Evolutionary conservation across 2,888 invertebrate species (phyloP), one percentile per base, ranked within the genome.

Genomic region (Papilio gigon): DNA sequence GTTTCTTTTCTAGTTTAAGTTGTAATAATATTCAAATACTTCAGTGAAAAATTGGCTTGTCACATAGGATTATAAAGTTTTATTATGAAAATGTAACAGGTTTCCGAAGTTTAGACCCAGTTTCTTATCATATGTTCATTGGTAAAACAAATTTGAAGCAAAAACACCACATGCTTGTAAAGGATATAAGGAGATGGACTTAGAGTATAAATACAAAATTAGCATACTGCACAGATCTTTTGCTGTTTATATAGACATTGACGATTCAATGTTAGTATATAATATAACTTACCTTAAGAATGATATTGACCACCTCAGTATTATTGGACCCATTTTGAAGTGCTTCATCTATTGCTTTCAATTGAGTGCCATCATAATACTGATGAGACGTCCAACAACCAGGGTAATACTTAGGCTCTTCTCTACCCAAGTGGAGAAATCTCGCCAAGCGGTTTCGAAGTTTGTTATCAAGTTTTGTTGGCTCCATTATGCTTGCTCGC

Each of bases 381-480:
- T 92, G 88, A 71, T 93, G 92, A 12, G 88, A 77, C 37, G 87
- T 80, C 93, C 93, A 93, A 75, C 92, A 91, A 42, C 93, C 93
- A 60, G 94, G 93, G 72, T 85, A 93, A 78, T 93, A 94, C 70
- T 89, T 91, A 0, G 93, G 92, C 17, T 84, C 73, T 73, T 93
- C 93, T 77, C 86, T 87, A 2, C 93, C 93, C 63, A 92, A 88
- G 73, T 93, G 92, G 9, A 94, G 79, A 74, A 87, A 93, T 64
- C 93, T 85, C 44, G 84, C 84, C 70, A 93, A 78, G 63, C 87
- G 84, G 72, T 87, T 90, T 68, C 84, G 85, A 37, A 89, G 77
- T 64, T 78, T 78, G 22, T 84, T 80, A 77, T 89, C 85, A 66
- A 90, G 80, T 42, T 75, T 65, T 33, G 73, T 72, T 64, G 80